phyloP scores from a whole-genome alignment of 2,797 vertebrate genomes.

The Lagorchestes hirsutus region DNA sequence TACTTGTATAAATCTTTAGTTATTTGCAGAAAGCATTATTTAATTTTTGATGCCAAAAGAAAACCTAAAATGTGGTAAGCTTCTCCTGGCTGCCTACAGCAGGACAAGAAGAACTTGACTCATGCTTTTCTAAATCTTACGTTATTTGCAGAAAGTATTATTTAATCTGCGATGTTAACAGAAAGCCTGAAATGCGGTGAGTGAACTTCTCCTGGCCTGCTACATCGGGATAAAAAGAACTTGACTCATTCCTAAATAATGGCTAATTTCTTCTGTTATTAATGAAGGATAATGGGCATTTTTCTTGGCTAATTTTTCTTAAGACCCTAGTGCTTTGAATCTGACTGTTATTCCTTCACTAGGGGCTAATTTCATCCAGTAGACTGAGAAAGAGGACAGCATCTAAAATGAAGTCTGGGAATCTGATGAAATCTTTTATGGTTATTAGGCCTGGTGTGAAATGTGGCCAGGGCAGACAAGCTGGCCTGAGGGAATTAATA shows the following conservation, averaged over 20 bases:
- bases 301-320: slow-evolving; percentile 1
- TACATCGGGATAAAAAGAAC: not conserved
- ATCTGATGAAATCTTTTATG: slow-evolving; percentile 10
- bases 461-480: not conserved
- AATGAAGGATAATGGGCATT: not conserved
- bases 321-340: not conserved
- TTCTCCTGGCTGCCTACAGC: not conserved
- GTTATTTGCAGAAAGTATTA: not conserved
- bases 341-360: not conserved
- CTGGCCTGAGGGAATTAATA: slow-evolving; percentile 28
- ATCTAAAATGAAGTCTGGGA: slow-evolving; percentile 11
- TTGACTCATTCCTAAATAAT: slow-evolving; percentile 15
- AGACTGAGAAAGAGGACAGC: not conserved
- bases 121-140: not conserved
- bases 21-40: slow-evolving; percentile 3
- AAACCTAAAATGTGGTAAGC: not conserved
- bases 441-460: slow-evolving; percentile 24
- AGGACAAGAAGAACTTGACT: slow-evolving; percentile 17
- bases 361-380: rapidly evolving
- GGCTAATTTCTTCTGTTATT: not conserved
- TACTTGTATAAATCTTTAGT: slow-evolving; percentile 17
- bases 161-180: slow-evolving; percentile 47
- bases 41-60: slow-evolving; percentile 48
- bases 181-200: slow-evolving; percentile 19
- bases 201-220: not conserved